phyloP scores from a whole-genome alignment of 2,113 vertebrate genomes.

The Perccottus glenii region DNA sequence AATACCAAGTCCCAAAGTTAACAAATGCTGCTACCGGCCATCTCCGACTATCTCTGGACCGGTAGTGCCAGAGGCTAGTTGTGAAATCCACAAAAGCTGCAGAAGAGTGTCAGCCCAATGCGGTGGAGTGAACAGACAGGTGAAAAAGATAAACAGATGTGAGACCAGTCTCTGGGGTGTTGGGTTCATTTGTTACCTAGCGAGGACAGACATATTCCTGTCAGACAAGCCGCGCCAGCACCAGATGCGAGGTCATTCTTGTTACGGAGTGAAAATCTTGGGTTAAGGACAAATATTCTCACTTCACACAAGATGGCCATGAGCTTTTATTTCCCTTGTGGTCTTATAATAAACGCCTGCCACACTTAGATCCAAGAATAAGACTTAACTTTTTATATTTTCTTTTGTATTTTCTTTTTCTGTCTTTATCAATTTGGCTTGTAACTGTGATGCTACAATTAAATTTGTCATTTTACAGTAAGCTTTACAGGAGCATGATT shows the following conservation, averaged over 20 bases:
- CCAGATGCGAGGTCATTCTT: constrained; percentile 79
- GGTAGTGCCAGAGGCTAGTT: constrained; percentile 57
- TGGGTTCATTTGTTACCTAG: constrained; percentile 79
- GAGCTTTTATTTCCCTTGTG: constrained; percentile 72
- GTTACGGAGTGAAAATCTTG: constrained; percentile 62
- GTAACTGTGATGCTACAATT: too few species aligned
- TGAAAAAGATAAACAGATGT: constrained; percentile 80
- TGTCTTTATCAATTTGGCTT: too few species aligned
- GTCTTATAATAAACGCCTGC: constrained; percentile 51
- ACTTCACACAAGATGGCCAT: constrained; percentile 53
- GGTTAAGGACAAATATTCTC: constrained; percentile 73
- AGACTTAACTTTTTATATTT: constrained; percentile 14
- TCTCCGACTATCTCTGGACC: constrained; percentile 24
- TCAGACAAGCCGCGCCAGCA: constrained; percentile 65
- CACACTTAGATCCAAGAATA: constrained; percentile 30
- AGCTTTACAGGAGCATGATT: too few species aligned
- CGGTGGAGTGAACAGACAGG: constrained; percentile 70
- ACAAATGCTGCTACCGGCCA: constrained; percentile 29
- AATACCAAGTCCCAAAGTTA: constrained; percentile 19
- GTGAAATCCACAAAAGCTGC: constrained; percentile 59
- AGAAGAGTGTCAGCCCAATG: constrained; percentile 70
- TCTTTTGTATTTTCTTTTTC: too few species aligned
- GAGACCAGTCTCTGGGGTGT: constrained; percentile 71
- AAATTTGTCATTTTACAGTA: too few species aligned
- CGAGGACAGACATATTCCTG: constrained; percentile 75